Evolutionary conservation across 2,113 vertebrate genomes (phyloP).

Genomic region (Accipiter cooperii): DNA sequence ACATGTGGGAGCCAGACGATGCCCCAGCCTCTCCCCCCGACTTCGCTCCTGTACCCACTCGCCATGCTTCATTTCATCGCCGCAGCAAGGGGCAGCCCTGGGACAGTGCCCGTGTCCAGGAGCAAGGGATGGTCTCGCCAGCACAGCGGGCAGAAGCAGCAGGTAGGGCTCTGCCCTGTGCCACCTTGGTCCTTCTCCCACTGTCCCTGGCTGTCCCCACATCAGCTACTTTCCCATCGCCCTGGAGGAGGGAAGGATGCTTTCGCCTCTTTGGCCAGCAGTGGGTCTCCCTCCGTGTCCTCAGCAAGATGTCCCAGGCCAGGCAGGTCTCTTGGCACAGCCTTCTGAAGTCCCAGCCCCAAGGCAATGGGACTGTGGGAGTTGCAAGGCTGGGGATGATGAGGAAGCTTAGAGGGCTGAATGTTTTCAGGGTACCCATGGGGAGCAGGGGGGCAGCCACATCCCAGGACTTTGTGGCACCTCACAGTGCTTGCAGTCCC

Average conservation of each 20-base stretch:
- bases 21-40: not conserved
- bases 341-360: not conserved
- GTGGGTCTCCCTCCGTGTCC: accelerated
- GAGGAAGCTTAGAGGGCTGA: not conserved
- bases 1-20: constrained; percentile 75
- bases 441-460: not conserved
- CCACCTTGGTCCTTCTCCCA: accelerated
- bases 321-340: not conserved
- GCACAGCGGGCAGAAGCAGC: not conserved
- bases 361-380: not conserved
- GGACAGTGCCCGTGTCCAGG: accelerated
- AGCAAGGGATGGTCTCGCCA: accelerated
- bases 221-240: not conserved
- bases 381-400: not conserved
- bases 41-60: not conserved
- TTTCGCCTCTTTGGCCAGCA: not conserved
- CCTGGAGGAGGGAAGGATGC: not conserved
- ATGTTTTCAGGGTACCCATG: accelerated
- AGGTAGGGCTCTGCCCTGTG: not conserved
- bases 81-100: not conserved
- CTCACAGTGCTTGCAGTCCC: accelerated
- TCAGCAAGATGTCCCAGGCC: not conserved
- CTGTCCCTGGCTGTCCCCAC: not conserved
- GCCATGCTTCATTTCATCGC: not conserved
- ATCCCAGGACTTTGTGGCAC: not conserved